These are phyloP conservation scores for Exephanes ischioxanthus DNA, from an alignment of 2,888 invertebrate species.

Conservation along the genomic window DNA sequence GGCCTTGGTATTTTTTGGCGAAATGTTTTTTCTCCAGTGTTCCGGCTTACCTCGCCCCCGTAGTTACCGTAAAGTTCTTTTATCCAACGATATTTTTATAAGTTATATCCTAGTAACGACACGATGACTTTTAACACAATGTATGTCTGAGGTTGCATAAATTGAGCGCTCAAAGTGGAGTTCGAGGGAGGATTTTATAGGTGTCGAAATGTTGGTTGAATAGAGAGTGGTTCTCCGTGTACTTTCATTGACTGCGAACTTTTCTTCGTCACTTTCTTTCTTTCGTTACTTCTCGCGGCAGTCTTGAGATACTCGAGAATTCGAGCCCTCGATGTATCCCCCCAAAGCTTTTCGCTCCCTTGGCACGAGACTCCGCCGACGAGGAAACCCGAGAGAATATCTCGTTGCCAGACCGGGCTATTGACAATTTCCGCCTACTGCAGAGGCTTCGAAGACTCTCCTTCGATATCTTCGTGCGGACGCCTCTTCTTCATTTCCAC, in stretches of 20 bases:
- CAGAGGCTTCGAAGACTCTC: constrained; percentile 51
- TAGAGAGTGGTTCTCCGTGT: constrained; percentile 36
- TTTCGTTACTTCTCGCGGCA: constrained; percentile 62
- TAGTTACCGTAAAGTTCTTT: not conserved
- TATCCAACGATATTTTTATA: not conserved
- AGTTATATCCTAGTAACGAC: not conserved
- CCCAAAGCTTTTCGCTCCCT: constrained; percentile 27
- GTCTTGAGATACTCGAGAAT: constrained; percentile 42
- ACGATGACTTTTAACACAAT: constrained; percentile 4
- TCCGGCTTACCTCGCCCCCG: too few species aligned
- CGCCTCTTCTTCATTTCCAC: constrained; percentile 22
- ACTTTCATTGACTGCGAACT: not conserved
- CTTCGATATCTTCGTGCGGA: constrained; percentile 32
- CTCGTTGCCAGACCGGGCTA: constrained; percentile 50
- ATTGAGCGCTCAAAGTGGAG: not conserved
- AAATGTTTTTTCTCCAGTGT: too few species aligned
- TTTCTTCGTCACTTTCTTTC: not conserved
- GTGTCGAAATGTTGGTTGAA: constrained; percentile 46
- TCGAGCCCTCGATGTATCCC: constrained; percentile 13
- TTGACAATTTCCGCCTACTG: constrained; percentile 71
- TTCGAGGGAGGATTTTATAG: constrained; percentile 18
- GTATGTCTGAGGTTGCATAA: constrained; percentile 20
- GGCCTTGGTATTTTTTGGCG: too few species aligned
- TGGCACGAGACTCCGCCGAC: constrained; percentile 38
- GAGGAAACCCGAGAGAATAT: constrained; percentile 55